A percentile compares a stretch with the other conserved stretches of the same genome.
These are phyloP conservation scores for Dynastes grantii DNA, from an alignment of 2,888 invertebrate species.

Conservation along the genomic window DNA sequence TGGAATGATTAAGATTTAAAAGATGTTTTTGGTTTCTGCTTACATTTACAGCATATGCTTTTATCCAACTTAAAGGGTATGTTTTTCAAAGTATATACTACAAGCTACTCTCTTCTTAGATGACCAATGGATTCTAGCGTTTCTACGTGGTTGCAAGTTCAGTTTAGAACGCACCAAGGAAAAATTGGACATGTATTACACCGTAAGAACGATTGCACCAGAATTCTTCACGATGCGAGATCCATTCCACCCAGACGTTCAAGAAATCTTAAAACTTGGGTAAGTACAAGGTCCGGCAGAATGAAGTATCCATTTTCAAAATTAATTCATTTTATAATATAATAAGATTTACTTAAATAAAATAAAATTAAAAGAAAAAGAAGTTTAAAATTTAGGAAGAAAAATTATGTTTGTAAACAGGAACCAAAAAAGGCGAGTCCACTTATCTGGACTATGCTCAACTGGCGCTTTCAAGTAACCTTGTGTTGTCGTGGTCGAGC, in stretches of 20 bases:
- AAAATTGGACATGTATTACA: slow-evolving; percentile 76
- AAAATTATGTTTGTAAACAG: too few species aligned
- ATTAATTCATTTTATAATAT: too few species aligned
- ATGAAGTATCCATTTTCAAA: too few species aligned
- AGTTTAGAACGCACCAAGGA: slow-evolving; percentile 77
- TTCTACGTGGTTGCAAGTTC: slow-evolving; percentile 78
- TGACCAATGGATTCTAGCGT: slow-evolving; percentile 77
- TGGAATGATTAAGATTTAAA: too few species aligned
- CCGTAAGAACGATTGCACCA: slow-evolving; percentile 72
- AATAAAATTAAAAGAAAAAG: too few species aligned
- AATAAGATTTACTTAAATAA: too few species aligned
- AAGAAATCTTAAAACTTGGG: slow-evolving; percentile 68
- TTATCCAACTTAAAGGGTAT: neutral
- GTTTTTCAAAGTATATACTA: neutral
- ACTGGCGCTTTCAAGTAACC: too few species aligned
- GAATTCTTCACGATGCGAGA: slow-evolving; percentile 71
- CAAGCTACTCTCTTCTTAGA: slow-evolving; percentile 66
- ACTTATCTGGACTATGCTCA: too few species aligned
- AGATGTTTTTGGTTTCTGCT: too few species aligned
- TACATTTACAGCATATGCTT: neutral
- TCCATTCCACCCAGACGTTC: slow-evolving; percentile 62
- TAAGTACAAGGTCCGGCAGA: slow-evolving; percentile 57
- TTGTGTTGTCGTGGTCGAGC: too few species aligned
- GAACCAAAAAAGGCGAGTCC: too few species aligned
- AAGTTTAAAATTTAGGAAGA: too few species aligned